A percentile compares a stretch with the other conserved stretches of the same genome.
Conservation (phyloP, 2,113 vertebrate genomes). For the Gorsachius goisagi region DNA sequence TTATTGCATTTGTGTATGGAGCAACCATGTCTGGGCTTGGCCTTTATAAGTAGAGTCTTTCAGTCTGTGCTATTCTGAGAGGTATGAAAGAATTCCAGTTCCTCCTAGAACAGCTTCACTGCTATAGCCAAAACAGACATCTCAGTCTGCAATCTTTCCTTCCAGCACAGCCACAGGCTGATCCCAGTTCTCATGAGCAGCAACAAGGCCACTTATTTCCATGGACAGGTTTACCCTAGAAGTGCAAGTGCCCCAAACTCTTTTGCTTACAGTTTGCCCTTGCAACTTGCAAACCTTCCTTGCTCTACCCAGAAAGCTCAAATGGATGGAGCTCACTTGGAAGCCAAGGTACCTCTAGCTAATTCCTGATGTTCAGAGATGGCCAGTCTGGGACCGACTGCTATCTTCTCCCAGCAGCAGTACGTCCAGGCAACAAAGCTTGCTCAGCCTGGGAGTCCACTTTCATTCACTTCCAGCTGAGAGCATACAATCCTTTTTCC, state of each 20-base stretch:
- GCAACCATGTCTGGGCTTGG: neutral
- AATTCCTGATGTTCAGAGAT: neutral
- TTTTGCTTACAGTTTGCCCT: neutral
- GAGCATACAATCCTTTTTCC: neutral
- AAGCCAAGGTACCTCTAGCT: neutral
- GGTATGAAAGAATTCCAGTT: neutral
- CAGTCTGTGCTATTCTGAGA: neutral
- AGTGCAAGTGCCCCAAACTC: neutral
- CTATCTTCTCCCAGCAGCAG: neutral
- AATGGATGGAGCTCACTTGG: neutral
- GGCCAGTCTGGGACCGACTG: neutral
- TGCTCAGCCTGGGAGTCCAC: neutral
- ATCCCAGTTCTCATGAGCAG: neutral
- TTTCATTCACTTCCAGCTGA: neutral
- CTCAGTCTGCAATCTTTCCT: neutral
- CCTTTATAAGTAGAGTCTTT: neutral
- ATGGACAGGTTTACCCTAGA: neutral
- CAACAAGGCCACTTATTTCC: neutral
- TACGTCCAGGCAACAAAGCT: neutral
- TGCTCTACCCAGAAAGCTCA: neutral
- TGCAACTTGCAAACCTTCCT: neutral
- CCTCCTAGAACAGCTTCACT: neutral
- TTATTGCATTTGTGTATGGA: neutral
- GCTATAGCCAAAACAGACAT: neutral
- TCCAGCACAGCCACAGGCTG: neutral